Conservation (phyloP, 1,140 invertebrate genomes). For the Lepidostoma basale region DNA sequence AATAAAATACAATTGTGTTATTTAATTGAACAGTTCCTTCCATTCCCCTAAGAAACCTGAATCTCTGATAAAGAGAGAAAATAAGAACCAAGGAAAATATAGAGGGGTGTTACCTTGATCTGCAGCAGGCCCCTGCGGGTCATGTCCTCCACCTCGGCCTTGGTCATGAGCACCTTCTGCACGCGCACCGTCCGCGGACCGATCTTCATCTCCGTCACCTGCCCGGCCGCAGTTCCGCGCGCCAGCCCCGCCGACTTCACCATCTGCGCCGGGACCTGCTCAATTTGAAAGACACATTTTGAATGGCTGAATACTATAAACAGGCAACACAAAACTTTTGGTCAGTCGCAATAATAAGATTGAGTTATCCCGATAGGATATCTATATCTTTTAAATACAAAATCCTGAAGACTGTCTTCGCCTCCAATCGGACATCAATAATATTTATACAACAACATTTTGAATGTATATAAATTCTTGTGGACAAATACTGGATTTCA, state of each 20-base stretch:
- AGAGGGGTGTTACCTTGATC: slow-evolving; percentile 60
- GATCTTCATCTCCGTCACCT: slow-evolving; percentile 62
- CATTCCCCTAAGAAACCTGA: too few species aligned
- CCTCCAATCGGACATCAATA: too few species aligned
- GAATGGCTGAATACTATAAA: slow-evolving; percentile 10
- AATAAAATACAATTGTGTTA: too few species aligned
- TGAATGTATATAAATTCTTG: too few species aligned
- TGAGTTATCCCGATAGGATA: too few species aligned
- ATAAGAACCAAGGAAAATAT: neutral
- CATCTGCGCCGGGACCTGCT: slow-evolving; percentile 53
- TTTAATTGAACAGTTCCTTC: too few species aligned
- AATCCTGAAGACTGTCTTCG: too few species aligned
- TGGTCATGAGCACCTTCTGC: slow-evolving; percentile 66
- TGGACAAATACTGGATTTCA: too few species aligned
- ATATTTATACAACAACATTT: too few species aligned
- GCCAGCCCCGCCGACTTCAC: slow-evolving; percentile 55
- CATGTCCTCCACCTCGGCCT: slow-evolving; percentile 65
- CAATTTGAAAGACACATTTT: too few species aligned
- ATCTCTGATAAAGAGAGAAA: neutral
- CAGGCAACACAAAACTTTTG: neutral
- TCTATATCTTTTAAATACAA: too few species aligned
- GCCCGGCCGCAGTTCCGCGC: slow-evolving; percentile 40
- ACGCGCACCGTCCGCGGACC: slow-evolving; percentile 65
- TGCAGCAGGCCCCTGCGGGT: slow-evolving; percentile 64
- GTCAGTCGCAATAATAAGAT: neutral